Base-by-base conservation (phyloP, 1,140 invertebrate genomes). In the Sogatella furcifera region DNA sequence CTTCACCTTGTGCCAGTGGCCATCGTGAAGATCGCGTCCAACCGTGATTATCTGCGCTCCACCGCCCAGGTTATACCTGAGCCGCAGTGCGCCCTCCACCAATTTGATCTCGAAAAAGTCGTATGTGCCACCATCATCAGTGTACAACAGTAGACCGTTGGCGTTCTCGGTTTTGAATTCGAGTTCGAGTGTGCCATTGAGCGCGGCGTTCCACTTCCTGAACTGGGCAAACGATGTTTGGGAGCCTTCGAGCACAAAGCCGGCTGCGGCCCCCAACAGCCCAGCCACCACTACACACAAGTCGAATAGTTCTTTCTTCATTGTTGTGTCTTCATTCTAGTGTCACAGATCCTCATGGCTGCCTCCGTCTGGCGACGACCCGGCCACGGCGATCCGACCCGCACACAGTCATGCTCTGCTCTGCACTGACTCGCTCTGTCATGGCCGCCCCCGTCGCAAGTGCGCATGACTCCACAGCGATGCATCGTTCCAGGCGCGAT, bases 81-180 rank as follows among this genome's bases (percentile, higher is more conserved):
- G 73, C 53, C 92, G 77, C n/a, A 97, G 75, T 0, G 85, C 84
- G 19, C 93, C 91, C 69, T 94, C 91, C 5, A 97, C 89, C 14
- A 98, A 77, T 70, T 95, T 97, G 54, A 97, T 74, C 75, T 96
- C 92, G 73, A 97, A 93, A 76, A 97, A 98, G 72, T 97, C 92
- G 68, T 92, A 90, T 15, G 88, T 90, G 11, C 91, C 91, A 5
- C 93, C 92, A 71, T 97, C 94, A 71, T 96, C 93, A 1, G 92
- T 94, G 73, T 96, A 96, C 44, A 97, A 76, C 15, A 97, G 75
- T 59, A 95, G 73, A 8, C 91, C 92, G 74, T 92, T 92, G 0
- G 89, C 88, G 70, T 91, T 86, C 57, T 89, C 84, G 5, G 92
- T 96, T 75, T 90, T 90, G 76, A 96, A 95, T 71, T 96, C 92